phyloP scores from a whole-genome alignment of 2,797 vertebrate genomes.

The Molothrus ater region DNA sequence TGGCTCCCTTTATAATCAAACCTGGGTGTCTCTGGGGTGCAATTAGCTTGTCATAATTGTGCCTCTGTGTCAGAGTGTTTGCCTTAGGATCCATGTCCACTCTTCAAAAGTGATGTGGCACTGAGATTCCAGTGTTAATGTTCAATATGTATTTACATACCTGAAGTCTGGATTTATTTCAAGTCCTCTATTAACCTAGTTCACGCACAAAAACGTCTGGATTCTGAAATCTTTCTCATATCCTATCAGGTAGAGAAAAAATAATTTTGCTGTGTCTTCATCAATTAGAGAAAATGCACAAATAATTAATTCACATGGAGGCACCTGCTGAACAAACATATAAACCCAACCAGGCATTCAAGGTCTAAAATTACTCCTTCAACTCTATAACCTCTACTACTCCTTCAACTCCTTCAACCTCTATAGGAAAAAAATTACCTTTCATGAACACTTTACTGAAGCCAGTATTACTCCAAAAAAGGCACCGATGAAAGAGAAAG shows the following conservation, averaged over 20 bases:
- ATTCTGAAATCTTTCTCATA: not conserved
- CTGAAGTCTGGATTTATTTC: not conserved
- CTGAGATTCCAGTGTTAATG: not conserved
- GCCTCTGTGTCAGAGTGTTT: not conserved
- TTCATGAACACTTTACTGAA: not conserved
- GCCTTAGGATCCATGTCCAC: not conserved
- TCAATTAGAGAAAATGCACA: not conserved
- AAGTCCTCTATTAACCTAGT: not conserved
- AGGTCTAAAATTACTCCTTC: not conserved
- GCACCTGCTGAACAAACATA: not conserved
- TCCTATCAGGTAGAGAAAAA: not conserved
- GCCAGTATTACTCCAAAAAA: not conserved
- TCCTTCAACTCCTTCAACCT: not conserved
- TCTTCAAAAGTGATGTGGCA: not conserved
- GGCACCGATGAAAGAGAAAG: not conserved
- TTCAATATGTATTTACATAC: not conserved
- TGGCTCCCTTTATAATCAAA: not conserved
- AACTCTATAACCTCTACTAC: not conserved
- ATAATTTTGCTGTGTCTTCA: not conserved
- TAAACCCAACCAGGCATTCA: not conserved
- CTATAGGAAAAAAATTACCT: not conserved
- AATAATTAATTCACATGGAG: not conserved
- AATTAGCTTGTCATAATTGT: not conserved
- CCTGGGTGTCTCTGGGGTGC: not conserved
- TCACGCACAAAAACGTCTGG: not conserved